Evolutionary conservation across 53 echinoderm and acorn worm species (phyloP).

Genomic region (Apostichopus leukothele): DNA sequence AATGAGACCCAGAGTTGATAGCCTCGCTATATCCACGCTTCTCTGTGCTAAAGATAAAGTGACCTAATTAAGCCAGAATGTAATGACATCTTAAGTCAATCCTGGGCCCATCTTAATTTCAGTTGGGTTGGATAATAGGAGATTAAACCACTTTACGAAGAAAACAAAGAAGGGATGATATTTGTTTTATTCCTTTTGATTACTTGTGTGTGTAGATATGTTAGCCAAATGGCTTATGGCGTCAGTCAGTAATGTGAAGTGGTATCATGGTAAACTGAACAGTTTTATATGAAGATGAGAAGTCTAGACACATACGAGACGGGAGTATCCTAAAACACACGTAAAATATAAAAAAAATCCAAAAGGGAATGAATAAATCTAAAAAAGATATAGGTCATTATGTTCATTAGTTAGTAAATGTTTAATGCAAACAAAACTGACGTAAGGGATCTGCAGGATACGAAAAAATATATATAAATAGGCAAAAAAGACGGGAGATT

Average conservation of each 20-base stretch:
- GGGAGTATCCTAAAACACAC: neutral
- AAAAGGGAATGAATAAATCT: neutral
- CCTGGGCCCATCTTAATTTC: neutral
- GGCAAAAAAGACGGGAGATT: neutral
- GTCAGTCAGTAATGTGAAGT: neutral
- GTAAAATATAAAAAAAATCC: neutral
- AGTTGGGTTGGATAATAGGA: conserved; percentile 15
- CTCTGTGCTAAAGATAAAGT: neutral
- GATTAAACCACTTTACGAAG: conserved; percentile 33
- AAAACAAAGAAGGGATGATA: conserved; percentile 14
- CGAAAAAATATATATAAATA: neutral
- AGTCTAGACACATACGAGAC: conserved; percentile 14
- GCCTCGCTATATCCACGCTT: neutral
- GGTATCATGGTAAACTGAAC: neutral
- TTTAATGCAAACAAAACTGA: neutral
- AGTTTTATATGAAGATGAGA: neutral
- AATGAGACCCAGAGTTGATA: conserved; percentile 5
- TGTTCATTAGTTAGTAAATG: neutral
- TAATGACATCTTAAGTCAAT: conserved; percentile 13
- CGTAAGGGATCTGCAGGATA: neutral
- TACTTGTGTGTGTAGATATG: conserved; percentile 17
- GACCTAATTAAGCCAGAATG: neutral
- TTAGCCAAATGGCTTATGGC: conserved; percentile 38
- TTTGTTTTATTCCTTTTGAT: neutral
- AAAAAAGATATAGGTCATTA: neutral